Evolutionary conservation across 2,888 invertebrate genomes (phyloP).

Genomic region (Parnassius smintheus): DNA sequence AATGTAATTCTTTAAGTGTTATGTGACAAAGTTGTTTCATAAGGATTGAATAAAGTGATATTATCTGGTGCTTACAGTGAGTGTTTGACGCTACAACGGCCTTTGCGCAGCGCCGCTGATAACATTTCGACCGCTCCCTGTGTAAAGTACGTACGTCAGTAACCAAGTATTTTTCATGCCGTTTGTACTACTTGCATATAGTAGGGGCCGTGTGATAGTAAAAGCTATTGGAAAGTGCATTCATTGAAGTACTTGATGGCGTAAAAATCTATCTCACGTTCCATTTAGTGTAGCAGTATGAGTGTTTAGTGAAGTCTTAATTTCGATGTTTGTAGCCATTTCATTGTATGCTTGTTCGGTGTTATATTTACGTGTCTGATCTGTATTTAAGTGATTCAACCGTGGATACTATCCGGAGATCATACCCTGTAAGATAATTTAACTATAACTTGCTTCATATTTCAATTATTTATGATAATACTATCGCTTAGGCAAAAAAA

Average conservation of each 20-base stretch:
- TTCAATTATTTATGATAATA: too few relatives aligned
- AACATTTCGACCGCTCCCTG: conserved; percentile 77
- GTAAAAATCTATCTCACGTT: conserved; percentile 75
- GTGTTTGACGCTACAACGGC: conserved; percentile 42
- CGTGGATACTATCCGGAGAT: conserved; percentile 39
- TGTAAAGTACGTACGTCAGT: conserved; percentile 75
- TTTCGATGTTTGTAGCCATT: conserved; percentile 73
- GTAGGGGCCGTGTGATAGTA: conserved; percentile 73
- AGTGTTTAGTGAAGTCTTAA: conserved; percentile 56
- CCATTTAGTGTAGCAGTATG: conserved; percentile 54
- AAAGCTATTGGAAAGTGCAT: conserved; percentile 80
- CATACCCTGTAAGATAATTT: conserved; percentile 35
- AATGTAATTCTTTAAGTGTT: conserved; percentile 61
- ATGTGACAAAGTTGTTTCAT: conserved; percentile 57
- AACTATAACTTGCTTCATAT: neutral
- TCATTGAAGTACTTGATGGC: conserved; percentile 65
- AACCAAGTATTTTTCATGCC: conserved; percentile 75
- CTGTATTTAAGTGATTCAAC: conserved; percentile 44
- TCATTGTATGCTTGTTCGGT: conserved; percentile 63
- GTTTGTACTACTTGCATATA: conserved; percentile 74
- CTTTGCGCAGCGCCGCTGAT: conserved; percentile 53
- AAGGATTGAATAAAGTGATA: conserved; percentile 61
- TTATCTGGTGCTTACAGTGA: conserved; percentile 57
- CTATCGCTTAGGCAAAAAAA: too few relatives aligned
- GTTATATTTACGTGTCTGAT: conserved; percentile 60